Base-by-base conservation (phyloP, 2,888 invertebrate genomes). In the Germaria angustata region DNA sequence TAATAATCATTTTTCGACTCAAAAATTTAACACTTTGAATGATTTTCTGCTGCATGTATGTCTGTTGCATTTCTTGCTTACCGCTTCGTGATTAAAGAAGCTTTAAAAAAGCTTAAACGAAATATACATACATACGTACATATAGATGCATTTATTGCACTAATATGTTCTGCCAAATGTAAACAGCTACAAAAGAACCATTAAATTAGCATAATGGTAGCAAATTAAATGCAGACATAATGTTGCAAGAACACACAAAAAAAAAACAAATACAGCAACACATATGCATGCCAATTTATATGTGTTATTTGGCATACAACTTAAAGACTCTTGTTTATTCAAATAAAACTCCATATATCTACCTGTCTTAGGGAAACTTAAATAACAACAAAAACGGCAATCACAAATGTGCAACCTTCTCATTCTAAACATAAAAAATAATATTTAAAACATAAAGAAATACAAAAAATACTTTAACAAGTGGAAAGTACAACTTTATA, bases 141-240 rank as follows among this genome's bases (percentile, higher is more conserved):
- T 5, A 28, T 28, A 28, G 4, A 5, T 28, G 6, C 28, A 28
- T 28, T 3, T 28, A 28, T n/a, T n/a, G n/a, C n/a, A n/a, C n/a
- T n/a, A n/a, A n/a, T n/a, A n/a, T 76, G 15, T 24, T 41, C 34
- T 41, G 41, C 32, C 68, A 51, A 68, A 66, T 55, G n/a, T 36
- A 46, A 44, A 57, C 57, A 57, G 57, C 41, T 34, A 7, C 15
- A 51, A 68, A 79, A 66, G 15, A 75, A 36, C 41, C 34, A 46
- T 69, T 41, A 57, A 69, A 36, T 28, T 20, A 68, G 39, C 51
- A 61, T 81, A 77, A 81, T 77, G 81, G 72, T 20, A 59, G 66
- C 71, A 66, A 81, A 81, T 81, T 81, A 81, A 81, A 81, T 72
- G 81, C 81, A 77, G 81, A 77, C 77, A 81, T 68, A 46, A 72